Evolutionary conservation across 1,140 invertebrate species (phyloP).

Genomic region (Procambarus clarkii): DNA sequence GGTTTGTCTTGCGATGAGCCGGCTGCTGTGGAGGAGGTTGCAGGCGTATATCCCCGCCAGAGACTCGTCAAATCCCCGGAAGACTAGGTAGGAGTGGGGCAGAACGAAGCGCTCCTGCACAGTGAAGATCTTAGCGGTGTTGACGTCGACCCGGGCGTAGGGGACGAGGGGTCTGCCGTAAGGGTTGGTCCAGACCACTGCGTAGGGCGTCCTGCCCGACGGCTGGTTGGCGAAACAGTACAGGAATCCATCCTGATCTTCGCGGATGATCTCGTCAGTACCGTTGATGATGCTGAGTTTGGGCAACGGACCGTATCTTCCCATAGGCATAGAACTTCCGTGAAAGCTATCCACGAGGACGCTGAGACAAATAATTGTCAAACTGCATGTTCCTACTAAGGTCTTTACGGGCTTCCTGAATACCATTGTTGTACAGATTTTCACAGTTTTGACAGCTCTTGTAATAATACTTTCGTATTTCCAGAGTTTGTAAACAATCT

Average conservation of each 20-base stretch:
- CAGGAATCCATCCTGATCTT: constrained; percentile 35
- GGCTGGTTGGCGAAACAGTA: constrained; percentile 26
- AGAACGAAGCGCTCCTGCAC: neutral
- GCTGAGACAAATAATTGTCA: neutral
- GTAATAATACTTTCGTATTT: too few species aligned
- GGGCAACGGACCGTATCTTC: neutral
- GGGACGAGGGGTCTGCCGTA: constrained; percentile 14
- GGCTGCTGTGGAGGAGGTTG: constrained; percentile 17
- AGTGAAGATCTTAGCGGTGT: constrained; percentile 2
- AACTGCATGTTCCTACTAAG: neutral
- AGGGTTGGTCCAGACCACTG: constrained; percentile 39
- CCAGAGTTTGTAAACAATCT: too few species aligned
- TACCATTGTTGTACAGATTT: neutral
- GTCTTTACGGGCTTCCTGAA: neutral
- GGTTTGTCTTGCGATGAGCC: neutral
- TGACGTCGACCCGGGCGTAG: neutral
- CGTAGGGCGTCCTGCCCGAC: neutral
- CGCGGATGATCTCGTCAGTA: constrained; percentile 7
- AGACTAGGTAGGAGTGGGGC: constrained; percentile 29
- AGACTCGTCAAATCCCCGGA: neutral
- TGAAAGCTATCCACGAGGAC: neutral
- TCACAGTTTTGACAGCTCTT: too few species aligned
- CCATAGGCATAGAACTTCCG: neutral
- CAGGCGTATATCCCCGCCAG: constrained; percentile 36
- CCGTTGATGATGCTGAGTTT: constrained; percentile 44